Base-by-base conservation (phyloP, 2,888 invertebrate genomes). In the Trichopria drosophilae region DNA sequence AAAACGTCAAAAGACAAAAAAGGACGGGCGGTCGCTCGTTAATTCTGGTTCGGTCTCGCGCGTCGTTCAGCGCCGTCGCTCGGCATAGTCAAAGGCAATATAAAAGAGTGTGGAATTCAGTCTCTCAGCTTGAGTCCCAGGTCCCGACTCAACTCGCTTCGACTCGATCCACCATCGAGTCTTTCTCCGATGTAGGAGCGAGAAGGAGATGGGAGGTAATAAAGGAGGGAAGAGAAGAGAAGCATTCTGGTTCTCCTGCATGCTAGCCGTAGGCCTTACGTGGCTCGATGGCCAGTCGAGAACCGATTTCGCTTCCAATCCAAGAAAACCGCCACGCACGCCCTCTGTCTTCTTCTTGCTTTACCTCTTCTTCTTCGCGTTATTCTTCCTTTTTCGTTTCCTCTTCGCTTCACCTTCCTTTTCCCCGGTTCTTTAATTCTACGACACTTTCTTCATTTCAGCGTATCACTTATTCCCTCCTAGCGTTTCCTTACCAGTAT, bases 101-200 rank as follows among this genome's bases (percentile, higher is more conserved):
- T 68, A 68, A 69, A 67, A 68, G 65, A 64, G 66, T 63, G 62
- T 68, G 69, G 69, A 69, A 69, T 69, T 69, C 68, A 69, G 66
- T 59, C 65, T 69, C 69, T 63, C 68, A 68, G 69, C 69, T 69
- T 69, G 68, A 69, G 64, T 63, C 65, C 60, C 16, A n/a, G 42
- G 26, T n/a, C 42, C 16, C 42, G 31, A 10, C 32, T 43, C 44
- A 28, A 32, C 43, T 36, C 36, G 36, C 26, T 13, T 36, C 22
- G 37, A 10, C 44, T 44, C 35, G 35, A 44, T 44, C 26, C 44
- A 24, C 35, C 20, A 35, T 34, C n/a, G n/a, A n/a, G n/a, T n/a
- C n/a, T n/a, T n/a, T n/a, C n/a, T n/a, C n/a, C n/a, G n/a, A n/a
- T n/a, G n/a, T n/a, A 26, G 15, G 31, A 31, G 31, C n/a, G 31